A percentile compares a stretch with the other conserved stretches of the same genome.
phyloP scores from a whole-genome alignment of 2,113 vertebrate genomes.

The Cephalophus harveyi region DNA sequence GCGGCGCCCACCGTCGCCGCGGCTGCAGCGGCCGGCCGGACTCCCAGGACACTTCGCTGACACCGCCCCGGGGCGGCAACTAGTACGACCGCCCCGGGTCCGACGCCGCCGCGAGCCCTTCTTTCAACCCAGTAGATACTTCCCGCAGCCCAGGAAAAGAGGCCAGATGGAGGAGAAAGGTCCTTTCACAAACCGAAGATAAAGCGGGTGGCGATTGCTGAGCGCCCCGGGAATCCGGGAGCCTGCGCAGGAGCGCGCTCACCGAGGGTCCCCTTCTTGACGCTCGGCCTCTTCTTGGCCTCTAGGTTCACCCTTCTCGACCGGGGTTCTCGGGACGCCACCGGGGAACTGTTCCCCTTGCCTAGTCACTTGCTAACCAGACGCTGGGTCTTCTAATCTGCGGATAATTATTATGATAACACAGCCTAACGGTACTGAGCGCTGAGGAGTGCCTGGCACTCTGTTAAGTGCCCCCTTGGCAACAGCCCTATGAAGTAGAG shows the following conservation, averaged over 20 bases:
- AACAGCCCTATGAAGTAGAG: not conserved
- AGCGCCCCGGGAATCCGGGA: not conserved
- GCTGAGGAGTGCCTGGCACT: not conserved
- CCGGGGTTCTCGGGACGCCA: not conserved
- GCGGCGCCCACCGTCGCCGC: not conserved
- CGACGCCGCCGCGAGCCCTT: not conserved
- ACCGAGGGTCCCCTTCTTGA: fast-evolving
- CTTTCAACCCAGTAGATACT: not conserved
- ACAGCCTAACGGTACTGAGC: not conserved
- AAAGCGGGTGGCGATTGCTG: fast-evolving
- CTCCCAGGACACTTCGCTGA: not conserved
- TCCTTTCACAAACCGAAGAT: not conserved
- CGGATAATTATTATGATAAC: not conserved
- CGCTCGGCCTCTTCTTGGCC: not conserved
- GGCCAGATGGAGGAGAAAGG: not conserved
- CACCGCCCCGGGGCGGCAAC: not conserved
- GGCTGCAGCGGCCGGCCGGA: constrained; percentile 75
- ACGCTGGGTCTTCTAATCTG: not conserved
- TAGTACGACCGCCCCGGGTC: not conserved
- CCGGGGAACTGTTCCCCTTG: not conserved
- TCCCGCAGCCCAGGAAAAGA: not conserved
- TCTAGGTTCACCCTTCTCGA: too few relatives aligned
- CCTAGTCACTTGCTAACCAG: not conserved
- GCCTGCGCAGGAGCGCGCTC: not conserved
- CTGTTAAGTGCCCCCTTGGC: not conserved